Evolutionary conservation across 1,140 invertebrate genomes (phyloP).

Genomic region (Pogonomyrmex californicus): DNA sequence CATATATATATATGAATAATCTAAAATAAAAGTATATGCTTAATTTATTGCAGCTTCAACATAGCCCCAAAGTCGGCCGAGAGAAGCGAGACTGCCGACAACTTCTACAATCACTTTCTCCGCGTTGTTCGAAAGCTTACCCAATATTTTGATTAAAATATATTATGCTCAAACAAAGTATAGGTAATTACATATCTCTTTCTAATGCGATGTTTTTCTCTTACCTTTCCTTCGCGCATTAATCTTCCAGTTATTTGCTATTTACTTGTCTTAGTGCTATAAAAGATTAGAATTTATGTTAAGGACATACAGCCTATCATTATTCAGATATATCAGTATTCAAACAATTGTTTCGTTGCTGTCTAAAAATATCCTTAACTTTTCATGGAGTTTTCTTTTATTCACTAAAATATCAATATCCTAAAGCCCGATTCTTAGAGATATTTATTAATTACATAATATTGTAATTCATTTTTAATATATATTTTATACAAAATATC

Average conservation of each 20-base stretch:
- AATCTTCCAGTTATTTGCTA: conserved; percentile 46
- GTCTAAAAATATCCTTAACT: conserved; percentile 76
- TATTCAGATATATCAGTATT: conserved; percentile 60
- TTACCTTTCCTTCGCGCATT: conserved; percentile 54
- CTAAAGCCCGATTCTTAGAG: conserved; percentile 58
- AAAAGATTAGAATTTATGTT: conserved; percentile 71
- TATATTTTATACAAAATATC: conserved; percentile 70
- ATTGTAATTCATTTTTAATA: conserved; percentile 65
- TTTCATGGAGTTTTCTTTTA: conserved; percentile 64
- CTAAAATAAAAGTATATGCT: conserved; percentile 72
- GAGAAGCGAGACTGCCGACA: conserved; percentile 36
- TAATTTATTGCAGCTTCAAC: conserved; percentile 75
- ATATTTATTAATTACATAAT: conserved; percentile 61
- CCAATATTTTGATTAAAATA: conserved; percentile 67
- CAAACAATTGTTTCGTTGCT: conserved; percentile 73
- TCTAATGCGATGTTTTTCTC: conserved; percentile 39
- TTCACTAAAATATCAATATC: conserved; percentile 66
- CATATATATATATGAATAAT: conserved; percentile 52
- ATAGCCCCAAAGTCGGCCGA: conserved; percentile 65
- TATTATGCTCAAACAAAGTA: conserved; percentile 65
- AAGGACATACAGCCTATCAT: conserved; percentile 69
- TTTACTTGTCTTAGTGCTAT: conserved; percentile 66
- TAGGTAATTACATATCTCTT: conserved; percentile 26
- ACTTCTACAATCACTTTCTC: conserved; percentile 31
- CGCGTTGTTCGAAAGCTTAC: conserved; percentile 53